A percentile compares a stretch with the other conserved stretches of the same genome.
Evolutionary conservation across 1,140 invertebrate species (phyloP).

Genomic region (Ooceraea biroi): DNA sequence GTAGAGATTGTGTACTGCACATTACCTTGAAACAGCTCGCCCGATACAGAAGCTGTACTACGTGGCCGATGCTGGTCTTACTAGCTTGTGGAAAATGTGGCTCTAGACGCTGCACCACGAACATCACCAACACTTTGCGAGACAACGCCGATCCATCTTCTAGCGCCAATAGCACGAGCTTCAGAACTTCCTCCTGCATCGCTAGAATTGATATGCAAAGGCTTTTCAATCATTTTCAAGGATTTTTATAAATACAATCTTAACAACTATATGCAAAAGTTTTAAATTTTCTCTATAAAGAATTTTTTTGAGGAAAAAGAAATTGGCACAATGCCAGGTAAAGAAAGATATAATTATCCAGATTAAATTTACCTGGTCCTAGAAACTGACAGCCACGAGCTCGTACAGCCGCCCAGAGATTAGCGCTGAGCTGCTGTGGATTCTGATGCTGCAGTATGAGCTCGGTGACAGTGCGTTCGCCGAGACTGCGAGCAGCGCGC

Average conservation of each 20-base stretch:
- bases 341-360: too few relatives aligned
- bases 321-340: too few relatives aligned
- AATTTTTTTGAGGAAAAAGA: too few relatives aligned
- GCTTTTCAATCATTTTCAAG: constrained; percentile 9
- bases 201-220: constrained; percentile 86
- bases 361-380: constrained; percentile 92
- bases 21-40: constrained; percentile 98
- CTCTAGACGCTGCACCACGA: constrained; percentile 98
- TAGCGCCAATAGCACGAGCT: constrained; percentile 96
- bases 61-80: constrained; percentile 99
- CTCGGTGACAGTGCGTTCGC: constrained; percentile 97
- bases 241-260: background rate
- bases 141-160: constrained; percentile 99
- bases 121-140: constrained; percentile 99
- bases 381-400: constrained; percentile 99
- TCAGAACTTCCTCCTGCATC: constrained; percentile 99
- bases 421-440: constrained; percentile 95
- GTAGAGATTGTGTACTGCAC: background rate
- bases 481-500: constrained; percentile 95
- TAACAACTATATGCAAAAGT: background rate
- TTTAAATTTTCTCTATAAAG: background rate
- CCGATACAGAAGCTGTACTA: constrained; percentile 98
- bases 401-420: constrained; percentile 98
- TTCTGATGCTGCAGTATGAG: constrained; percentile 98
- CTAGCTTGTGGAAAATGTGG: constrained; percentile 98